These are phyloP conservation scores for Chorisops tibialis DNA, from an alignment of 2,888 invertebrate genomes.

Conservation along the genomic window DNA sequence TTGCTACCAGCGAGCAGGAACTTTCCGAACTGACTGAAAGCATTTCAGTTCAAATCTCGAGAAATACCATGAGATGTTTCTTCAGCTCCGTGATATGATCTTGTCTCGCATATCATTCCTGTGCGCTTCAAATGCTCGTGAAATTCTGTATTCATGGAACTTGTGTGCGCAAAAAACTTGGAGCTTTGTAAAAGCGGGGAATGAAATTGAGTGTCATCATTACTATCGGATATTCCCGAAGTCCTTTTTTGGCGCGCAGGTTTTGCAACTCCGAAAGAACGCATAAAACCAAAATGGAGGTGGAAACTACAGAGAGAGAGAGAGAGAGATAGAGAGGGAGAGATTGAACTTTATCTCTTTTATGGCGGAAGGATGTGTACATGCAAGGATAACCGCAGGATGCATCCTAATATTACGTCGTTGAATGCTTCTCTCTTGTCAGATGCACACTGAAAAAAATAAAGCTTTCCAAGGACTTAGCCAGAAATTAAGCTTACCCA, in stretches of 20 bases:
- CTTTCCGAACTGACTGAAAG: conserved; percentile 23
- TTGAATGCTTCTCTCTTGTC: neutral
- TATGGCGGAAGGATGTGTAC: conserved; percentile 18
- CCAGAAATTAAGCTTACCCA: neutral
- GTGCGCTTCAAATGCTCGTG: neutral
- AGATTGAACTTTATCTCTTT: neutral
- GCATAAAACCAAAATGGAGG: neutral
- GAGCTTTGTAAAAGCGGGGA: too few species aligned
- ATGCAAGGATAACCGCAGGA: conserved; percentile 26
- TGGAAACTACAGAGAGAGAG: neutral
- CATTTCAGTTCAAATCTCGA: conserved; percentile 20
- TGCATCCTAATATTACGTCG: conserved; percentile 22
- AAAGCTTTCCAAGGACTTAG: conserved; percentile 17
- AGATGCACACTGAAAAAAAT: neutral
- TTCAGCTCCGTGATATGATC: conserved; percentile 13
- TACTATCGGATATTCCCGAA: too few species aligned
- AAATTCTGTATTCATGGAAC: too few species aligned
- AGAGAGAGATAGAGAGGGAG: neutral
- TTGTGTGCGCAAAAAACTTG: too few species aligned
- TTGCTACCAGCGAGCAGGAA: conserved; percentile 20
- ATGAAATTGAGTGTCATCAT: too few species aligned
- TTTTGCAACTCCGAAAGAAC: conserved; percentile 7
- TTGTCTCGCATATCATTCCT: conserved; percentile 22
- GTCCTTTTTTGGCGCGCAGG: neutral
- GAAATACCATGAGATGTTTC: conserved; percentile 20